These are phyloP conservation scores for Yponomeuta malinellus DNA, from an alignment of 2,888 invertebrate species.

Conservation along the genomic window DNA sequence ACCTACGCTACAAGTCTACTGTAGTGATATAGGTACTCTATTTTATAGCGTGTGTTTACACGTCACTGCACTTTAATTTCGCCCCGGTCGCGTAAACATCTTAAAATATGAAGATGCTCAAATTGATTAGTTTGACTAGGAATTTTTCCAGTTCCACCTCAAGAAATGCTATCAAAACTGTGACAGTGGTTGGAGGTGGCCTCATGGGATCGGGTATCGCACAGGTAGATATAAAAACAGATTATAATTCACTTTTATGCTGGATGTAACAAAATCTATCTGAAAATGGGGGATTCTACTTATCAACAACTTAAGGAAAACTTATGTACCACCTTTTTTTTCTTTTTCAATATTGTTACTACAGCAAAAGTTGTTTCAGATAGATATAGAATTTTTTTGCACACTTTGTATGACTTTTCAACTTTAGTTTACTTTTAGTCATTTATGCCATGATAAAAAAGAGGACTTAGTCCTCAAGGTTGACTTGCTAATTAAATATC, in stretches of 20 bases:
- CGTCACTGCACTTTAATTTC: neutral
- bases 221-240: conserved; percentile 77
- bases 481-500: neutral
- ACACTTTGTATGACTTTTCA: too few relatives aligned
- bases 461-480: neutral
- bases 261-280: too few relatives aligned
- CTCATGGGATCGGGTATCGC: conserved; percentile 94
- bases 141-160: conserved; percentile 56
- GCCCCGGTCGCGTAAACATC: neutral
- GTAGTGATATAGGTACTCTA: neutral
- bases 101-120: conserved; percentile 43
- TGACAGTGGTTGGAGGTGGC: conserved; percentile 91
- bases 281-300: too few relatives aligned
- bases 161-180: conserved; percentile 81
- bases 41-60: neutral
- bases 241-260: conserved; percentile 13
- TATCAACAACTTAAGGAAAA: too few relatives aligned
- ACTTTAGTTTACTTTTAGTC: too few relatives aligned
- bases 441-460: neutral
- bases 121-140: conserved; percentile 47
- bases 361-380: too few relatives aligned
- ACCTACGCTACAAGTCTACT: neutral
- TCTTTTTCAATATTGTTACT: too few relatives aligned
- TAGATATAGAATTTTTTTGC: too few relatives aligned
- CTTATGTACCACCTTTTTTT: too few relatives aligned